These are phyloP conservation scores for Rhadina sibilatrix DNA, from an alignment of 2,113 vertebrate genomes.

Conservation along the genomic window DNA sequence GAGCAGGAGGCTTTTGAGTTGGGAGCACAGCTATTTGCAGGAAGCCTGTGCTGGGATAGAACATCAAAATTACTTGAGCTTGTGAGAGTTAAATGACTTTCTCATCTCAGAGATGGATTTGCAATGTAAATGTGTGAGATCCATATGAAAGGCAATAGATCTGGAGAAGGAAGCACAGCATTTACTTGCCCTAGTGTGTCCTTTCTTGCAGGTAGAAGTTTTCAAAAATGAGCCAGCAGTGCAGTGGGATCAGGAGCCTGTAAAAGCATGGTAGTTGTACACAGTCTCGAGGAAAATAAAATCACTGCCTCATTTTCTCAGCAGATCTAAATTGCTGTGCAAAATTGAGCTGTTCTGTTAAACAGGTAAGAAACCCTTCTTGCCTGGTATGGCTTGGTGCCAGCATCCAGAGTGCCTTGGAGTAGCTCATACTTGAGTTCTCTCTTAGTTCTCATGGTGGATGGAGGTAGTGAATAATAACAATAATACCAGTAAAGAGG, in stretches of 20 bases:
- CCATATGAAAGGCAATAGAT: not conserved
- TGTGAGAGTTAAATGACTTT: not conserved
- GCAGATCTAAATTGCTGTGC: not conserved
- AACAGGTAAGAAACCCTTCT: not conserved
- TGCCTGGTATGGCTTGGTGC: not conserved
- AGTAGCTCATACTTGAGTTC: not conserved
- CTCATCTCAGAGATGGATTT: not conserved
- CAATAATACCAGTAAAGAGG: not conserved
- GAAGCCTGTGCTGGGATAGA: not conserved
- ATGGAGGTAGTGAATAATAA: not conserved
- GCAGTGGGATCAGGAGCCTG: not conserved
- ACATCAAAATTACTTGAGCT: not conserved
- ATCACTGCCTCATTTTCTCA: not conserved
- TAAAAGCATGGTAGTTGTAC: not conserved
- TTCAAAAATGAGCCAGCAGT: not conserved
- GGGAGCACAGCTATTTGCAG: not conserved
- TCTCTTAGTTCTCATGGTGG: not conserved
- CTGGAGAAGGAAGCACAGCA: not conserved
- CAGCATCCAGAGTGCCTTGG: not conserved
- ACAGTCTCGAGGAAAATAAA: not conserved
- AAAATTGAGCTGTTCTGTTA: not conserved
- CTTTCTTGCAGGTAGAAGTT: not conserved
- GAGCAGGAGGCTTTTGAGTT: not conserved
- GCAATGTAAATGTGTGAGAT: slow-evolving; percentile 6
- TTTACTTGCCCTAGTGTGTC: not conserved